Conservation (phyloP, 1,140 invertebrate species). For the Hydropsyche tenuis region DNA sequence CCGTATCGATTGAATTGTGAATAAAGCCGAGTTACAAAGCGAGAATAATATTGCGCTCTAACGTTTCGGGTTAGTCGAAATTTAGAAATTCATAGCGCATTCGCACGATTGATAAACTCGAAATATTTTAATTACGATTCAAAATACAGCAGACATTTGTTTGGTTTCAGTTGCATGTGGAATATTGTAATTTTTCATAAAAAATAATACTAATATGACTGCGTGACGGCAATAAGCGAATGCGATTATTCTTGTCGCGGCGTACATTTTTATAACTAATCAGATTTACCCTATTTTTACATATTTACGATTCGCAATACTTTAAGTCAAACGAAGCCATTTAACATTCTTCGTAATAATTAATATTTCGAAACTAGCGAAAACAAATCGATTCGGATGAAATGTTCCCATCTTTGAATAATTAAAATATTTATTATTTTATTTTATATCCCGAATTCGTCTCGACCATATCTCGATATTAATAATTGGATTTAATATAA, state of each 20-base stretch:
- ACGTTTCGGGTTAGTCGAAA: not conserved
- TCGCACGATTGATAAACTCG: not conserved
- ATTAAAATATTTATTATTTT: too few species aligned
- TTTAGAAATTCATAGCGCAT: not conserved
- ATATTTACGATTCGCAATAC: slow-evolving; percentile 31
- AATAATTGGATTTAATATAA: too few species aligned
- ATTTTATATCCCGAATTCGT: too few species aligned
- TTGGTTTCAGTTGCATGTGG: slow-evolving; percentile 38
- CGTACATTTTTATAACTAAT: slow-evolving; percentile 39
- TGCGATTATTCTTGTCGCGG: slow-evolving; percentile 30
- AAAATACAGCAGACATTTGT: slow-evolving; percentile 25
- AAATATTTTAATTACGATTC: not conserved
- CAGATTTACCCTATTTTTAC: slow-evolving; percentile 48
- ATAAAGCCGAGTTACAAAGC: not conserved
- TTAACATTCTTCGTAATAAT: not conserved
- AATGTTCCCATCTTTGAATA: too few species aligned
- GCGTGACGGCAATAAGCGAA: slow-evolving; percentile 34
- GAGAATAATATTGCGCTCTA: not conserved
- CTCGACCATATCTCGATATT: too few species aligned
- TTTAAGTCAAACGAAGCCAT: slow-evolving; percentile 37
- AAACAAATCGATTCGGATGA: too few species aligned
- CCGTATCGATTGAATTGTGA: slow-evolving; percentile 25
- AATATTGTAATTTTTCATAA: not conserved
- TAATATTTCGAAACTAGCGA: not conserved
- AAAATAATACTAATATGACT: too few species aligned